Evolutionary conservation across 2,797 vertebrate species (phyloP), one percentile per base, ranked within the genome.

Genomic region (Etheostoma nigrum): DNA sequence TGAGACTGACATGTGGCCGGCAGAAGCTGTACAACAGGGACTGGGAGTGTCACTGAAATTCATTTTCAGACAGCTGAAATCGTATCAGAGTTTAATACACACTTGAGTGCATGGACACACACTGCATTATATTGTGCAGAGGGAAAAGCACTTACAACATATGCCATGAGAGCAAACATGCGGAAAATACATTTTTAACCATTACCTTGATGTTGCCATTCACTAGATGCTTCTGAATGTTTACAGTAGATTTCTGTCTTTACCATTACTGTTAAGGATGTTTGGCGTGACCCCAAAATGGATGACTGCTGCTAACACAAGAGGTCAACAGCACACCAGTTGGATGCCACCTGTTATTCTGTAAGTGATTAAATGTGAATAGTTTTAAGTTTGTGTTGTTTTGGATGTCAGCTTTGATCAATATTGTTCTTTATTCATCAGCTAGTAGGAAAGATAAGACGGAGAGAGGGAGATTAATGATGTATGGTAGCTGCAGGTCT

Each of bases 401-500:
- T 74, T n/a, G 58, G 52, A 65, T 62, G 77, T 84, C 86, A 74
- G 27, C 59, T 88, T 83, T 83, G 73, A 90, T 86, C 78, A 87
- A 47, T 74, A 74, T 48, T 75, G 65, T 45, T 72, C 67, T 84
- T 77, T 73, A 79, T 91, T 86, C 81, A 81, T 84, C 68, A 78
- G 42, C 45, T 44, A 57, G 54, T 40, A 84, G 59, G 42, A 63
- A 53, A 72, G 59, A 79, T 27, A 33, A 14, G 13, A 5, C 42
- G 49, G 25, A 58, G 12, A 69, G 19, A 58, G 51, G 72, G 67
- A 66, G 45, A 71, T 49, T 42, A 14, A 66, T 71, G 67, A 71
- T 54, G 53, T 51, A 72, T 58, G 67, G 61, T 23, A 47, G 54
- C 52, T 8, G 47, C 13, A n/a, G 6, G 57, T 79, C 79, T 78